A percentile compares a stretch with the other conserved stretches of the same genome.
Evolutionary conservation across 1,140 invertebrate species (phyloP).

Genomic region (Lanistes nyassanus): DNA sequence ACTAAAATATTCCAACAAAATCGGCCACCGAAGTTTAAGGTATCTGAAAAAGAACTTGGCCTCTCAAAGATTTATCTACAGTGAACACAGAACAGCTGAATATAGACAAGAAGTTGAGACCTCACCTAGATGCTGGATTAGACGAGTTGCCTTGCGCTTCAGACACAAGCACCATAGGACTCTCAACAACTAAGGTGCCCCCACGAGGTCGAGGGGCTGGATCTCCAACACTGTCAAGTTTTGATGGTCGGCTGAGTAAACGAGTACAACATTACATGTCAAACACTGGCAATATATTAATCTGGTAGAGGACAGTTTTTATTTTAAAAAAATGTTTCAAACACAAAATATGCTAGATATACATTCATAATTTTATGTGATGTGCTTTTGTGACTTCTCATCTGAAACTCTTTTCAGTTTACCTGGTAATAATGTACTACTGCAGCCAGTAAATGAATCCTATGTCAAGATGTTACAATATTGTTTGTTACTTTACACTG

Average conservation of each 20-base stretch:
- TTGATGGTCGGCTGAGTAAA: constrained; percentile 33
- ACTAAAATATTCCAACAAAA: background rate
- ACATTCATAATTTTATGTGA: too few species aligned
- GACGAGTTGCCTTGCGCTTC: constrained; percentile 51
- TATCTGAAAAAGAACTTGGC: background rate
- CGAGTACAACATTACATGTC: background rate
- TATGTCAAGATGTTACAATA: too few species aligned
- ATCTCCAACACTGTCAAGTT: constrained; percentile 38
- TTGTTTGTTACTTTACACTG: too few species aligned
- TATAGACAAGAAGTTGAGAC: background rate
- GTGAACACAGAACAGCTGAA: background rate
- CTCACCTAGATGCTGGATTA: constrained; percentile 48
- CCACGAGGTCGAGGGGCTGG: constrained; percentile 33
- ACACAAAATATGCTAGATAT: too few species aligned
- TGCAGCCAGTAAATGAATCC: too few species aligned
- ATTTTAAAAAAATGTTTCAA: too few species aligned
- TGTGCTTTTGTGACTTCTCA: too few species aligned
- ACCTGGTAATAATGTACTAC: too few species aligned
- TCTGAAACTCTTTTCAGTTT: too few species aligned
- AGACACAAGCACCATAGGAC: constrained; percentile 59
- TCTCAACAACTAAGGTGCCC: constrained; percentile 54
- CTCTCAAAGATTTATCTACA: background rate
- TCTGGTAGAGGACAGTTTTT: background rate
- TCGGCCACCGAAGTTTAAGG: background rate
- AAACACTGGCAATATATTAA: background rate